Evolutionary conservation across 1,140 invertebrate genomes (phyloP).

Genomic region (Venturia canescens): DNA sequence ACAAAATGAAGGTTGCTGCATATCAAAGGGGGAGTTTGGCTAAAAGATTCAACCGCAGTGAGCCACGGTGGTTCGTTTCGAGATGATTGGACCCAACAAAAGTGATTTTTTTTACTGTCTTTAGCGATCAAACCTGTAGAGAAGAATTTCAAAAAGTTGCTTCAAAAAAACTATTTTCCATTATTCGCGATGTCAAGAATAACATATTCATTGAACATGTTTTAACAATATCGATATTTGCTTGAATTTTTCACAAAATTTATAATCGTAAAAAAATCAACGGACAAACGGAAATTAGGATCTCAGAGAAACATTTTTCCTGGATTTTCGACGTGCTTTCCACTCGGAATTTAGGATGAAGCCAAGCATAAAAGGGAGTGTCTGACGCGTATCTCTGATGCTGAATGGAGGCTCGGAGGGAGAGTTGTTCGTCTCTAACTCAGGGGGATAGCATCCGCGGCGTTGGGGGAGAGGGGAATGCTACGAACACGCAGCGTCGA

Average conservation of each 20-base stretch:
- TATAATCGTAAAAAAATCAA: not conserved
- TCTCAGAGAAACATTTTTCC: not conserved
- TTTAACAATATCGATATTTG: too few relatives aligned
- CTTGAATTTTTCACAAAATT: not conserved
- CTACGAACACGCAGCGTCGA: slow-evolving; percentile 58
- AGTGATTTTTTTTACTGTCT: too few relatives aligned
- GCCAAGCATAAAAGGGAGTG: not conserved
- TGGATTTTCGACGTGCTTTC: not conserved
- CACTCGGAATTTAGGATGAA: not conserved
- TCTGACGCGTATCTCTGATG: slow-evolving; percentile 7
- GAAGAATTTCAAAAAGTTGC: too few relatives aligned
- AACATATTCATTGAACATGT: too few relatives aligned
- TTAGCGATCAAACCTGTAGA: too few relatives aligned
- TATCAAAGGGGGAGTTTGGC: slow-evolving; percentile 29
- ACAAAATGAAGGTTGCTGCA: not conserved
- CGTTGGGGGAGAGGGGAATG: slow-evolving; percentile 53
- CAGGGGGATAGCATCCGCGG: slow-evolving; percentile 9
- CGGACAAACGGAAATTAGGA: not conserved
- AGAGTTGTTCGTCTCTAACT: slow-evolving; percentile 2
- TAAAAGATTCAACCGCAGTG: not conserved
- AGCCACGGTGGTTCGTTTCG: not conserved
- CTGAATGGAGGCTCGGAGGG: not conserved
- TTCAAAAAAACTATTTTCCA: too few relatives aligned
- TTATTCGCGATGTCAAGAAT: too few relatives aligned
- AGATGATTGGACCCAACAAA: too few relatives aligned